A percentile compares a stretch with the other conserved stretches of the same genome.
phyloP scores from a whole-genome alignment of 2,797 vertebrate species.

The Falco cherrug region DNA sequence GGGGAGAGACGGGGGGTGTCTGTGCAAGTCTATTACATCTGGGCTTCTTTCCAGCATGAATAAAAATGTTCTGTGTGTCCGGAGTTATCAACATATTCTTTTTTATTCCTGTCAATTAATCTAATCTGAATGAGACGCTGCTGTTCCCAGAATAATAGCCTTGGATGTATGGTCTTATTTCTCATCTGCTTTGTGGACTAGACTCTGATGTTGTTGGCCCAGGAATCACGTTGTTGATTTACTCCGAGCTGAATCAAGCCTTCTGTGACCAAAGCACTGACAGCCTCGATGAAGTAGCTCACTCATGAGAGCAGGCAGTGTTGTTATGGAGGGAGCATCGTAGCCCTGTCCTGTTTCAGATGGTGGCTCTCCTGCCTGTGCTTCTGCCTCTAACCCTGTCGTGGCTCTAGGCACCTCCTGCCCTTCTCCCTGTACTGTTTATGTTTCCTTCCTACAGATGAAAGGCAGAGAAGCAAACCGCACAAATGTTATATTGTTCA shows the following conservation, averaged over 20 bases:
- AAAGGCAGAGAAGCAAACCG: slow-evolving; percentile 21
- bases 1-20: neutral
- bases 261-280: neutral
- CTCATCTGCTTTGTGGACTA: neutral
- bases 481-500: neutral
- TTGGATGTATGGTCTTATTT: slow-evolving; percentile 20
- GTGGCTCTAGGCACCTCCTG: neutral
- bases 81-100: slow-evolving; percentile 38
- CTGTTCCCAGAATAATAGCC: slow-evolving; percentile 12
- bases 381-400: neutral
- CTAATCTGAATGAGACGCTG: slow-evolving; percentile 23
- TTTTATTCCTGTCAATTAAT: slow-evolving; percentile 65
- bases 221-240: neutral
- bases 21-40: slow-evolving; percentile 47
- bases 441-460: neutral
- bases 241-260: neutral
- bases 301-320: neutral
- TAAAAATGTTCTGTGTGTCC: slow-evolving; percentile 38
- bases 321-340: neutral
- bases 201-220: neutral
- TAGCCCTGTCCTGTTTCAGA: neutral
- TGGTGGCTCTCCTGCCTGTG: neutral
- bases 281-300: neutral
- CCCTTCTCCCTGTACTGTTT: neutral
- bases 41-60: slow-evolving; percentile 61